Evolutionary conservation across 2,888 invertebrate genomes (phyloP), one percentile per base, ranked within the genome.

Genomic region (Nephrocerus scutellatus): DNA sequence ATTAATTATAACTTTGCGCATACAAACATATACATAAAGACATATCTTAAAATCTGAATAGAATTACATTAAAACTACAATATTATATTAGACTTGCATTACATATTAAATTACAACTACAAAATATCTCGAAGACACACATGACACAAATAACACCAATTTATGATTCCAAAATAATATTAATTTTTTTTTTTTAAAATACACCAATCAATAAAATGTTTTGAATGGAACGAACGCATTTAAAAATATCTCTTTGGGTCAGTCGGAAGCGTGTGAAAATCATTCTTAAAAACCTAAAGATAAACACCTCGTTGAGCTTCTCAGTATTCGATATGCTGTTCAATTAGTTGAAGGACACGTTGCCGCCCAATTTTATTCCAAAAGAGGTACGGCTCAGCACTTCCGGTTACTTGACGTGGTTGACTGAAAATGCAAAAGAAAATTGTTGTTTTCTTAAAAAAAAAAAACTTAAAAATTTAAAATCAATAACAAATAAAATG

Each of bases 361-460:
- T 67, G 68, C 21, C 70, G 62, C 46, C 68, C 68, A 39, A 66
- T 60, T 51, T 66, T 65, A 46, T 67, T 68, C 68, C 68, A 68
- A 40, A 68, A 60, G 12, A 68, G 54, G 50, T 66, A 55, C 4
- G 66, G 55, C 35, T 60, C 59, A 4, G 43, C 25, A 38, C 58
- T 53, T 33, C 68, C 68, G 20, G 64, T 55, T 32, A 68, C 65
- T 24, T 49, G 49, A 26, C 65, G 57, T 21, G 66, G 62, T 39
- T 55, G 60, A 47, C 68, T 66, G 32, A 2, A 48, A 54, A 13
- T 15, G 22, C 8, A 31, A 28, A 30, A 12, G 12, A 23, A 15
- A 23, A 7, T 12, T 36, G 9, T 9, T 28, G 32, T 20, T 21
- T 15, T 31, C 14, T 13, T 10, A 14, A 19, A 37, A 19, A 24